Evolutionary conservation across 2,888 invertebrate species (phyloP).

Genomic region (Caenorhabditis sp.): DNA sequence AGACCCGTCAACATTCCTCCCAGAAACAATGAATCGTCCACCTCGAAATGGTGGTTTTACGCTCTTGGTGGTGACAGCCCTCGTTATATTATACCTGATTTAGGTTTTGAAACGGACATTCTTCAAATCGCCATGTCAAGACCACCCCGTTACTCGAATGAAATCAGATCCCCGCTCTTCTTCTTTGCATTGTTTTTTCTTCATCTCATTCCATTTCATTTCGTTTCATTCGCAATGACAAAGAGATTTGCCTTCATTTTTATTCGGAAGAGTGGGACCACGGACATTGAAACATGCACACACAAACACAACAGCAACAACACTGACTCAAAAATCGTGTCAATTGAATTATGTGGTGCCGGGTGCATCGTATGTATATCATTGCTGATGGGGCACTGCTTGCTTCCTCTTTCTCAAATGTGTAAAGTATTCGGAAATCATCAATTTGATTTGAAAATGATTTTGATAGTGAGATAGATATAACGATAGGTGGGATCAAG

Average conservation of each 20-base stretch:
- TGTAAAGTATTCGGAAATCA: constrained; percentile 43
- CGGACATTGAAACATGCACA: constrained; percentile 15
- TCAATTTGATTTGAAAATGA: constrained; percentile 57
- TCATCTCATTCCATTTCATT: constrained; percentile 3
- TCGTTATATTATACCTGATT: constrained; percentile 56
- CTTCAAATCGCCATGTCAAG: constrained; percentile 18
- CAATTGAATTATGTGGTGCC: constrained; percentile 63
- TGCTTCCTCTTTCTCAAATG: constrained; percentile 6
- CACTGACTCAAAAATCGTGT: constrained; percentile 58
- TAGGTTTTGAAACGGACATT: constrained; percentile 32
- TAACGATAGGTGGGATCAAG: too few relatives aligned
- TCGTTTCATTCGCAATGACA: neutral
- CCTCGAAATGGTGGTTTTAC: constrained; percentile 53
- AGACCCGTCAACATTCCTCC: too few relatives aligned
- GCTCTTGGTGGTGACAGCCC: constrained; percentile 46
- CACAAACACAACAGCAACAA: constrained; percentile 18
- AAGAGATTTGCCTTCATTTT: constrained; percentile 33
- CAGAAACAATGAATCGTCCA: constrained; percentile 11
- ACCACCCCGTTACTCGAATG: constrained; percentile 50
- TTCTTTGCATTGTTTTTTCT: constrained; percentile 3
- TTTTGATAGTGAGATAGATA: constrained; percentile 38
- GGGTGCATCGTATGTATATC: constrained; percentile 40
- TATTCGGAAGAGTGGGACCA: constrained; percentile 10
- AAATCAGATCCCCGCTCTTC: constrained; percentile 46
- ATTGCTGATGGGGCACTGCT: constrained; percentile 25